Percentiles rank a stretch among this genome's conserved stretches.
Evolutionary conservation across 2,113 vertebrate genomes (phyloP).

Genomic region (Dromas ardeola): DNA sequence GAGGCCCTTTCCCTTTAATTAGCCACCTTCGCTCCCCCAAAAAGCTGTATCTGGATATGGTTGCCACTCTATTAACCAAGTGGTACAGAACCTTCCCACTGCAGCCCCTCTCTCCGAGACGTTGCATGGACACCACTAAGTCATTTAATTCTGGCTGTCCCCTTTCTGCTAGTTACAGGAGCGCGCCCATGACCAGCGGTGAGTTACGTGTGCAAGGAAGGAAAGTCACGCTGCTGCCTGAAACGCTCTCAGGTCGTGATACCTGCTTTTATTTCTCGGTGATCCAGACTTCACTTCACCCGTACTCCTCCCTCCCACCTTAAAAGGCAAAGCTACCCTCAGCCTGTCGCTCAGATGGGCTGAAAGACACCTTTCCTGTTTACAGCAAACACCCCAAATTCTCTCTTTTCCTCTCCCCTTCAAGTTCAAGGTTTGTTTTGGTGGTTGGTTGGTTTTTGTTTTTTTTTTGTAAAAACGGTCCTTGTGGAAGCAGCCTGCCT

Average conservation of each 20-base stretch:
- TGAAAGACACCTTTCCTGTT: background rate
- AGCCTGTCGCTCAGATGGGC: background rate
- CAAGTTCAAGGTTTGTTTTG: background rate
- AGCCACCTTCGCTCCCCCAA: background rate
- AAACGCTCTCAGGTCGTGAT: background rate
- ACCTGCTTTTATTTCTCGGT: background rate
- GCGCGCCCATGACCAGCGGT: background rate
- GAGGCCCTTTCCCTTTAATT: background rate
- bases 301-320: background rate
- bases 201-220: background rate
- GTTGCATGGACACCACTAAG: background rate
- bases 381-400: background rate
- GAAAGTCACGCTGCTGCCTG: background rate
- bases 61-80: background rate
- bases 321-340: background rate
- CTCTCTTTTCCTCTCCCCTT: background rate
- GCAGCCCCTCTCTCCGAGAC: background rate
- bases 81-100: background rate
- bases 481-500: slow-evolving; percentile 10
- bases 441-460: background rate
- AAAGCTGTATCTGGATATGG: background rate
- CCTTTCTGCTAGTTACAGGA: background rate
- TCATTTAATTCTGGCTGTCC: background rate
- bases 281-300: background rate
- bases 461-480: background rate